phyloP scores from a whole-genome alignment of 2,113 vertebrate species.

The Malurus elegans region DNA sequence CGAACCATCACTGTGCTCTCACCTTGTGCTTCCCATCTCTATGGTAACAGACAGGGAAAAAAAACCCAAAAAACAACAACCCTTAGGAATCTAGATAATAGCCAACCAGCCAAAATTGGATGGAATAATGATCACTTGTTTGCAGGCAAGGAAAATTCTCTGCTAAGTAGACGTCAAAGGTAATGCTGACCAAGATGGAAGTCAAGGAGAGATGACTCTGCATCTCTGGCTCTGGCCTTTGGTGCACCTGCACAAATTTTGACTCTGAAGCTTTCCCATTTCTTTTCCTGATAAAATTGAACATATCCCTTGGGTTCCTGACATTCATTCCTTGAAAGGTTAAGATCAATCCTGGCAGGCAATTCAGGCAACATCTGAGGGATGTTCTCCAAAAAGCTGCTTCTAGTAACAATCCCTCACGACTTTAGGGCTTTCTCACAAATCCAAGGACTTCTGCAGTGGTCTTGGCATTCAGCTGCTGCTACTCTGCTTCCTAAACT shows the following conservation, averaged over 20 bases:
- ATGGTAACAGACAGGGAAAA: fast-evolving
- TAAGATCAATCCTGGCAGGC: background rate
- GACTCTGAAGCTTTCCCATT: background rate
- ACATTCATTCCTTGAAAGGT: background rate
- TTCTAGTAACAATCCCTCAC: background rate
- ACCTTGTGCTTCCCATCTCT: background rate
- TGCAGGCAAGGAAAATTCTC: background rate
- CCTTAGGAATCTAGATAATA: background rate
- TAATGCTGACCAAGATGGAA: background rate
- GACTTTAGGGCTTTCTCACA: background rate
- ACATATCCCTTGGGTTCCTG: background rate
- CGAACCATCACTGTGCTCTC: background rate
- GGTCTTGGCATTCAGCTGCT: background rate
- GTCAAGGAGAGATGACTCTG: background rate
- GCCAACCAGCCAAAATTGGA: background rate
- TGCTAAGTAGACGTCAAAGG: background rate
- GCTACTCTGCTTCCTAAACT: background rate
- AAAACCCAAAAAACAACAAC: no score
- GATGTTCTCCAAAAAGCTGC: background rate
- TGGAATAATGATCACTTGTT: background rate
- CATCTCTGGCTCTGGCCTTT: background rate
- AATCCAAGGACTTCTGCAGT: background rate
- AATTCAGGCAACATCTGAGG: background rate
- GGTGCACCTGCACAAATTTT: background rate
- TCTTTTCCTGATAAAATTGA: background rate